Evolutionary conservation across 2,113 vertebrate genomes (phyloP), one percentile per base, ranked within the genome.

Genomic region (Paralichthys olivaceus): DNA sequence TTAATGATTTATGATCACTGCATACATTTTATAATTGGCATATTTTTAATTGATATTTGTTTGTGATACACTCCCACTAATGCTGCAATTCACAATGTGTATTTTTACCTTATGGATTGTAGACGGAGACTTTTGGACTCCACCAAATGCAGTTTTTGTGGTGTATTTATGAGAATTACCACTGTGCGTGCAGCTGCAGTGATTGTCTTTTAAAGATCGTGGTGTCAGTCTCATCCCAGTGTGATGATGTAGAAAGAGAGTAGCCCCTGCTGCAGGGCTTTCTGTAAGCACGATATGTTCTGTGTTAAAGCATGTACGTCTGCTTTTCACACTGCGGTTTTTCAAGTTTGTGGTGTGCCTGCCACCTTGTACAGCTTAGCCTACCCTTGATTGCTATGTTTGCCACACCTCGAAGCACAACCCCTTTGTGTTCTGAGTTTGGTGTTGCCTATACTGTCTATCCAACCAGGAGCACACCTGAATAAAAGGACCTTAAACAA

Each of bases 171-270:
- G 11, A 40, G 37, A 40, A 40, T 13, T 13, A 49, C 45, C 17
- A 19, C 14, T 47, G 15, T 47, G 45, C 17, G 19, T 47, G 51
- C 20, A 34, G 12, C 17, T 64, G 37, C n/a, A 51, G 8, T 8
- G 55, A 29, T 29, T 25, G n/a, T 69, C 7, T 72, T 56, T 64
- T 57, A n/a, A 55, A 71, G 32, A 22, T 22, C 4, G 17, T 19
- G 45, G 45, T 7, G 45, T 49, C 19, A 7, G 17, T 49, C 19
- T 20, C 45, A 49, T 20, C 51, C 7, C 51, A 8, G 51, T 22
- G 20, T 53, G n/a, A 53, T n/a, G 7, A n/a, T 11, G 37, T 11
- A 4, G 9, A 20, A 45, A 15, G 37, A 49, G 14, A 49, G 47
- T 2, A n/a, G 17, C 22, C 59, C 34, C 53, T 34, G 12, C 55